phyloP scores from a whole-genome alignment of 1,140 invertebrate species.

The Proales similis region DNA sequence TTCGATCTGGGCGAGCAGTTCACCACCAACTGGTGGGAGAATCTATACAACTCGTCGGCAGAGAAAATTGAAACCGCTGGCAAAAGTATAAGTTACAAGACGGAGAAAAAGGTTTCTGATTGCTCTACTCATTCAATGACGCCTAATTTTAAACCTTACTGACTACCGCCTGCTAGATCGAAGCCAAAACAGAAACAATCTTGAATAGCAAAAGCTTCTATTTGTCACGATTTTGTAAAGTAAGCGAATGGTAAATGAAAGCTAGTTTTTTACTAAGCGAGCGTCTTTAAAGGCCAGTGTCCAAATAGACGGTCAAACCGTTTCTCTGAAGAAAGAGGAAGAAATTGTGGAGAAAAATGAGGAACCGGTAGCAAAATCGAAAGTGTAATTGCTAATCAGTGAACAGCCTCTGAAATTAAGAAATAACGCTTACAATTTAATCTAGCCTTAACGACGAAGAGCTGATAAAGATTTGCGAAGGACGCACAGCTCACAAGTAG shows the following conservation, averaged over 20 bases:
- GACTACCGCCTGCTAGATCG: too few relatives aligned
- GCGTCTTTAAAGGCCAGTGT: conserved; percentile 7
- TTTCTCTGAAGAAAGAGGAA: background rate
- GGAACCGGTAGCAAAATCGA: background rate
- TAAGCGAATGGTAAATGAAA: too few relatives aligned
- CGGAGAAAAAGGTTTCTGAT: background rate
- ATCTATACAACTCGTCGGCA: conserved; percentile 13
- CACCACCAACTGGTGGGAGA: conserved; percentile 36
- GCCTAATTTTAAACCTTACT: too few relatives aligned
- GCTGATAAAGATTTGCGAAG: conserved; percentile 66
- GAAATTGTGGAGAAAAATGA: conserved; percentile 8
- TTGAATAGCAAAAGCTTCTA: conserved; percentile 14
- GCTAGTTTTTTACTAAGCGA: too few relatives aligned
- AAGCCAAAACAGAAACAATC: background rate
- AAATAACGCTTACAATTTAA: conserved; percentile 24
- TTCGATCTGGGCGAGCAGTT: conserved; percentile 24
- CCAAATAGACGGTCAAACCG: conserved; percentile 1
- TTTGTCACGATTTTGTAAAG: conserved; percentile 16
- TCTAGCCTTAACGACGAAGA: conserved; percentile 64
- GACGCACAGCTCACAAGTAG: conserved; percentile 71
- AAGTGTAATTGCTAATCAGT: too few relatives aligned
- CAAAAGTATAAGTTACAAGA: background rate
- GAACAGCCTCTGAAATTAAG: too few relatives aligned
- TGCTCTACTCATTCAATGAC: too few relatives aligned
- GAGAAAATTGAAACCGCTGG: background rate